Percentiles rank a stretch among this genome's conserved stretches.
phyloP scores from a whole-genome alignment of 2,797 vertebrate genomes.

The Adrianichthys oophorus region DNA sequence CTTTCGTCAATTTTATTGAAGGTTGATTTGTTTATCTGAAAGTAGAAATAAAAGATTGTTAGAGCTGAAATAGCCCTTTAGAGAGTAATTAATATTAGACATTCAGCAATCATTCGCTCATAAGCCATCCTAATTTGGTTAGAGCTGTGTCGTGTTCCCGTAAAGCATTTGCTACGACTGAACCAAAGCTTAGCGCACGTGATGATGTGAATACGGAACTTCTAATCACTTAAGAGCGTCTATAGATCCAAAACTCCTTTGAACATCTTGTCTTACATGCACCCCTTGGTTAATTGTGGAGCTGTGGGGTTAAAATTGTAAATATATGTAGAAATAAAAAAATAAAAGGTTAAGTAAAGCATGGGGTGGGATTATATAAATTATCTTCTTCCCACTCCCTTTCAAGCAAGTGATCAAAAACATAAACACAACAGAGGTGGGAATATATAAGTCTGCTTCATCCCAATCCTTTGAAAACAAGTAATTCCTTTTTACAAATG shows the following conservation, averaged over 20 bases:
- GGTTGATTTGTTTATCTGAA: constrained; percentile 85
- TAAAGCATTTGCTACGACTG: neutral
- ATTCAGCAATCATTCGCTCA: neutral
- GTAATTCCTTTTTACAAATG: no score
- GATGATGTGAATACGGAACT: constrained; percentile 15
- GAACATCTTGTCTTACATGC: constrained; percentile 9
- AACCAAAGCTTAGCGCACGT: constrained; percentile 4
- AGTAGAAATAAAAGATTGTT: constrained; percentile 10
- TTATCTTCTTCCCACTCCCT: no score
- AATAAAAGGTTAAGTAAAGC: no score
- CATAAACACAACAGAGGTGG: no score
- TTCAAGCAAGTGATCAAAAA: no score
- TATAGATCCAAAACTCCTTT: constrained; percentile 8
- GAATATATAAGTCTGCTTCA: no score
- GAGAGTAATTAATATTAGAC: no score
- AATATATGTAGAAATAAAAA: neutral
- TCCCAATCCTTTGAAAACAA: no score
- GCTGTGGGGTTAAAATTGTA: neutral
- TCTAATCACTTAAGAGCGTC: constrained; percentile 33
- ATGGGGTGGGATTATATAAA: no score
- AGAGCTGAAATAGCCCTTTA: neutral
- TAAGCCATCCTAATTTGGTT: neutral
- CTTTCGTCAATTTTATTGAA: constrained; percentile 91
- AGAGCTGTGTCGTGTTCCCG: neutral
- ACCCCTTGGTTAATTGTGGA: neutral